phyloP scores from a whole-genome alignment of 2,113 vertebrate genomes.

The Lontra canadensis region DNA sequence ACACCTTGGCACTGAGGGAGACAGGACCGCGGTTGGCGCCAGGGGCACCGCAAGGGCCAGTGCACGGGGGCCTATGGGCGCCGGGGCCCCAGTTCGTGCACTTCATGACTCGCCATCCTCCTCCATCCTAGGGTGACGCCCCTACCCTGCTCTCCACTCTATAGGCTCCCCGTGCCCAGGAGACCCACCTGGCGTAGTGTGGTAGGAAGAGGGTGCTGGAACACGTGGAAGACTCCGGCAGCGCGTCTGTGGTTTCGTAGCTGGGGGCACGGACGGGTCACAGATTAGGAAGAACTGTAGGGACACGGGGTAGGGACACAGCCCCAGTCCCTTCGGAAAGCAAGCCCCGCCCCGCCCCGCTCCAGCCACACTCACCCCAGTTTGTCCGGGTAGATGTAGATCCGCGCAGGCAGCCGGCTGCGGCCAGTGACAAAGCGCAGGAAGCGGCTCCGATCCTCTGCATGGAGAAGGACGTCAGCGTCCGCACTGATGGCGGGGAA shows the following conservation, averaged over 20 bases:
- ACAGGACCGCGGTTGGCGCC: background rate
- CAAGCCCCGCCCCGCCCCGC: accelerated
- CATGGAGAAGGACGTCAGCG: slow-evolving; percentile 44
- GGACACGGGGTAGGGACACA: background rate
- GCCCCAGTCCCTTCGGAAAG: background rate
- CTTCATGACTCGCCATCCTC: background rate
- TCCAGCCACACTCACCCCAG: slow-evolving; percentile 87
- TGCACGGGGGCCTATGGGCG: background rate
- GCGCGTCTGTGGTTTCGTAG: slow-evolving; percentile 95
- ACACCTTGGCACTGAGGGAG: slow-evolving; percentile 91
- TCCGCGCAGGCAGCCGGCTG: slow-evolving; percentile 96
- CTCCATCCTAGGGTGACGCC: background rate
- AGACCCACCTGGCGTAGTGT: slow-evolving; percentile 93
- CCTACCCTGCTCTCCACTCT: background rate
- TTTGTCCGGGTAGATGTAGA: slow-evolving; percentile 97
- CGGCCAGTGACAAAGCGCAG: slow-evolving; percentile 97
- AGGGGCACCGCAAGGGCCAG: background rate
- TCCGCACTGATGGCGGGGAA: background rate
- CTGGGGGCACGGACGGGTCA: slow-evolving; percentile 80
- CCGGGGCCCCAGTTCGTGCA: background rate
- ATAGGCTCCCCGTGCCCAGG: background rate
- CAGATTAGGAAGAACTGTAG: slow-evolving; percentile 23
- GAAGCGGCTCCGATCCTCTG: slow-evolving; percentile 99
- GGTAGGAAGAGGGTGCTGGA: slow-evolving; percentile 97
- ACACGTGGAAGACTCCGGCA: slow-evolving; percentile 97